A percentile compares a stretch with the other conserved stretches of the same genome.
These are phyloP conservation scores for Loxodonta africana DNA, from an alignment of 2,113 vertebrate species.

Conservation along the genomic window DNA sequence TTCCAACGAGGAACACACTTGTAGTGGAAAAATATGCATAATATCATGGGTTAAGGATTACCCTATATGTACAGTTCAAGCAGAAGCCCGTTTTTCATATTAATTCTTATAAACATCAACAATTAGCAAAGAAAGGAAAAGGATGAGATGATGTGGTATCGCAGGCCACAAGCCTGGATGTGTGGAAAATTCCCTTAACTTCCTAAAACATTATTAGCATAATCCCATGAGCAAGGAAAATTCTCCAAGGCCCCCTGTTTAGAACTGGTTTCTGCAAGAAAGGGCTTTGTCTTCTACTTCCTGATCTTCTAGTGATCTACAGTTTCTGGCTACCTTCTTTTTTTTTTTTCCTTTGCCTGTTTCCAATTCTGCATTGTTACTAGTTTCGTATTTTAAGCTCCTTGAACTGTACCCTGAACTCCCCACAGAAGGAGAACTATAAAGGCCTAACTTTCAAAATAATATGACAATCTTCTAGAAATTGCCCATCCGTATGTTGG, in stretches of 20 bases:
- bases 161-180: background rate
- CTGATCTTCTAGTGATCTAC: background rate
- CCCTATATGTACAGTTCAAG: background rate
- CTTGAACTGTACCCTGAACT: background rate
- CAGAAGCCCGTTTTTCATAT: background rate
- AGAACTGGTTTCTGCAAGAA: background rate
- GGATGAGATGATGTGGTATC: background rate
- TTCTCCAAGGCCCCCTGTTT: background rate
- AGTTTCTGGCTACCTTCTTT: background rate
- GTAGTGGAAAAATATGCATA: background rate
- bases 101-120: background rate
- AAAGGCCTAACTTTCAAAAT: slow-evolving; percentile 1
- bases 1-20: background rate
- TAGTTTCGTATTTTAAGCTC: background rate
- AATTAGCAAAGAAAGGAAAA: background rate
- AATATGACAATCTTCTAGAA: background rate
- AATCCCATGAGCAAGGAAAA: background rate
- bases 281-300: background rate
- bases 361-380: background rate
- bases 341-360: background rate
- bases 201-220: background rate
- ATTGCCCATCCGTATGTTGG: background rate
- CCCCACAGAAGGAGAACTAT: background rate
- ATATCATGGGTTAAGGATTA: background rate
- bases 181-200: background rate